Conservation (phyloP, 2,797 vertebrate species). For the Sebastes matsubarae region DNA sequence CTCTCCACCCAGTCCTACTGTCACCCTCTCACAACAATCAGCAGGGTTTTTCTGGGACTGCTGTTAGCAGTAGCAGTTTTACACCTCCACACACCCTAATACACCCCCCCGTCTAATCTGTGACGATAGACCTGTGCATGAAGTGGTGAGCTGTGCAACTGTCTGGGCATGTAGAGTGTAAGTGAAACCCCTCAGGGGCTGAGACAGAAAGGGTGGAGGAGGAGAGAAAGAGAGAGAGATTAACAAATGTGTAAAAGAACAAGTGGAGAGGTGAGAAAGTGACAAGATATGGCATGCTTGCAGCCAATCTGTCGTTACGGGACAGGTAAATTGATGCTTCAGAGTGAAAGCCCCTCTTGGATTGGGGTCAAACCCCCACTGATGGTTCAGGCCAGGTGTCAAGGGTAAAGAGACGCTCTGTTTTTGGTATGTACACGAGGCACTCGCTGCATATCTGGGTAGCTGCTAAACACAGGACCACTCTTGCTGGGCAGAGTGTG, state of each 20-base stretch:
- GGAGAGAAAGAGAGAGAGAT: slow-evolving; percentile 8
- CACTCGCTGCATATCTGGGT: slow-evolving; percentile 22
- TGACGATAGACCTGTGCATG: slow-evolving; percentile 35
- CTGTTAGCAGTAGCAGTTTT: neutral
- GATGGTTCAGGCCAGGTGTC: slow-evolving; percentile 67
- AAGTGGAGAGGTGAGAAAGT: slow-evolving; percentile 33
- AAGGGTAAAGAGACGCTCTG: slow-evolving; percentile 34
- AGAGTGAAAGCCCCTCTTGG: slow-evolving; percentile 29
- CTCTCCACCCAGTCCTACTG: neutral
- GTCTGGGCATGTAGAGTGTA: slow-evolving; percentile 60
- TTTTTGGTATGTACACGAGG: slow-evolving; percentile 57
- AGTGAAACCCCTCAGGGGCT: slow-evolving; percentile 46
- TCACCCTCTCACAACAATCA: slow-evolving; percentile 3
- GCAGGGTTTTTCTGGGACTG: neutral
- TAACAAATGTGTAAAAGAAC: slow-evolving; percentile 27
- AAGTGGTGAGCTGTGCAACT: slow-evolving; percentile 53
- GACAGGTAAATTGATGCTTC: slow-evolving; percentile 59
- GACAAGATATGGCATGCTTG: slow-evolving; percentile 24
- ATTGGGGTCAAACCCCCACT: slow-evolving; percentile 4
- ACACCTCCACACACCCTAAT: neutral
- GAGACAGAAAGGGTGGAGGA: slow-evolving; percentile 3
- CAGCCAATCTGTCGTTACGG: slow-evolving; percentile 45
- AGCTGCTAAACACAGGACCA: slow-evolving; percentile 44
- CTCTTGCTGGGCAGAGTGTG: slow-evolving; percentile 50
- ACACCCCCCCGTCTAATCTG: slow-evolving; percentile 17